phyloP scores from a whole-genome alignment of 2,113 vertebrate genomes.

The Narcine bancroftii region DNA sequence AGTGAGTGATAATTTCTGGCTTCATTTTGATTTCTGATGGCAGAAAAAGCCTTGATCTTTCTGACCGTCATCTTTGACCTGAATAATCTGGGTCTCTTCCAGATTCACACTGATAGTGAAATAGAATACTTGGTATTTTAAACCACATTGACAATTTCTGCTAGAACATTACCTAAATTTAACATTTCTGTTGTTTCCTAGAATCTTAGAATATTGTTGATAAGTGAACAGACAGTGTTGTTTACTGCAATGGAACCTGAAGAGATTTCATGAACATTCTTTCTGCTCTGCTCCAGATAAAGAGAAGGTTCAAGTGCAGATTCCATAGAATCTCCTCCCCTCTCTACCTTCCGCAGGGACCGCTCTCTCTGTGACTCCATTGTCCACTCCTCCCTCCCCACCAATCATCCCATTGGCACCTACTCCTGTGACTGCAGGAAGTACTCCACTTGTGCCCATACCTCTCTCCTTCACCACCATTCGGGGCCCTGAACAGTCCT shows the following conservation, averaged over 20 bases:
- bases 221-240: too few species aligned
- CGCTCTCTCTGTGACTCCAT: too few species aligned
- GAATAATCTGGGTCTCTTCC: not conserved
- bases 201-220: not conserved
- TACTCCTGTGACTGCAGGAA: too few species aligned
- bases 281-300: not conserved
- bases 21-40: not conserved
- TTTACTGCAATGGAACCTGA: not conserved
- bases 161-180: not conserved
- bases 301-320: too few species aligned
- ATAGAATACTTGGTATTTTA: not conserved
- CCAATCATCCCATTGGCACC: too few species aligned
- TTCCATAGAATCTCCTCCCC: too few species aligned
- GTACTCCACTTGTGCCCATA: too few species aligned
- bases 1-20: not conserved
- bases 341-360: too few species aligned
- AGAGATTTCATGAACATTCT: not conserved
- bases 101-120: not conserved
- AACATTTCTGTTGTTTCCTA: not conserved
- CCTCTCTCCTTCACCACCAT: too few species aligned
- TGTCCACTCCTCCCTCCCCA: too few species aligned
- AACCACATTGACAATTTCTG: not conserved
- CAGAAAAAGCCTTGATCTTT: not conserved
- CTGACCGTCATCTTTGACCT: not conserved
- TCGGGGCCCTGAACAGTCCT: too few species aligned